These are phyloP conservation scores for Lycorma delicatula DNA, from an alignment of 1,140 invertebrate species.

Conservation along the genomic window DNA sequence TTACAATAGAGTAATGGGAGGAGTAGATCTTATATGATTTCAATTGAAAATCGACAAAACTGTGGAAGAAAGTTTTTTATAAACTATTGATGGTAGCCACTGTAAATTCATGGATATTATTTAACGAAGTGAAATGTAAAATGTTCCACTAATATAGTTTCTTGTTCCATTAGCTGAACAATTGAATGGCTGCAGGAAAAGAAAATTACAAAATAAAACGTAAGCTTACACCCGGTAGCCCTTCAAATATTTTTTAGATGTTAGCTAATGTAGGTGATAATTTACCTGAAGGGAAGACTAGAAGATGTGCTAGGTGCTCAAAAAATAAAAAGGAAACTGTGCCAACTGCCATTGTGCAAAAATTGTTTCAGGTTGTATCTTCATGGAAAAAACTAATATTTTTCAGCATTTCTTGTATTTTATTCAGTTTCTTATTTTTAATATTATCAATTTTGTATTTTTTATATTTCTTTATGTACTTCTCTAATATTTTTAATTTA, in stretches of 20 bases:
- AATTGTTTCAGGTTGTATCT: constrained; percentile 23
- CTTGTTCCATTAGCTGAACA: constrained; percentile 9
- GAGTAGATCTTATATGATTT: constrained; percentile 26
- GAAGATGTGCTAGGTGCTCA: too few species aligned
- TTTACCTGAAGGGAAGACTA: constrained; percentile 11
- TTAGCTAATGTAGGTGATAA: constrained; percentile 24
- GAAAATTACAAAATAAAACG: constrained; percentile 9
- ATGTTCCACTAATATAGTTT: constrained; percentile 20
- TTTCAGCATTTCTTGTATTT: too few species aligned
- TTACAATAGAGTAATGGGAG: constrained; percentile 27
- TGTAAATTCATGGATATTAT: constrained; percentile 23
- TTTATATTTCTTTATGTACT: too few species aligned
- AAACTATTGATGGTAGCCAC: constrained; percentile 24
- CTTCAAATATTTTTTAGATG: constrained; percentile 15
- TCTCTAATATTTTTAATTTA: too few species aligned
- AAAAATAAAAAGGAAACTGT: constrained; percentile 22
- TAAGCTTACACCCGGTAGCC: background rate
- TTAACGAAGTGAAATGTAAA: constrained; percentile 15
- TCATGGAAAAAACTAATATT: constrained; percentile 4
- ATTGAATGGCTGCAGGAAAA: constrained; percentile 10
- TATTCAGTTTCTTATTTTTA: too few species aligned
- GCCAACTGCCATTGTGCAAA: constrained; percentile 20
- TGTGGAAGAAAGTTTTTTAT: constrained; percentile 28
- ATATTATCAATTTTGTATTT: too few species aligned
- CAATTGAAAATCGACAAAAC: constrained; percentile 25